Evolutionary conservation across 2,113 vertebrate genomes (phyloP).

Genomic region (Isichthys henryi): DNA sequence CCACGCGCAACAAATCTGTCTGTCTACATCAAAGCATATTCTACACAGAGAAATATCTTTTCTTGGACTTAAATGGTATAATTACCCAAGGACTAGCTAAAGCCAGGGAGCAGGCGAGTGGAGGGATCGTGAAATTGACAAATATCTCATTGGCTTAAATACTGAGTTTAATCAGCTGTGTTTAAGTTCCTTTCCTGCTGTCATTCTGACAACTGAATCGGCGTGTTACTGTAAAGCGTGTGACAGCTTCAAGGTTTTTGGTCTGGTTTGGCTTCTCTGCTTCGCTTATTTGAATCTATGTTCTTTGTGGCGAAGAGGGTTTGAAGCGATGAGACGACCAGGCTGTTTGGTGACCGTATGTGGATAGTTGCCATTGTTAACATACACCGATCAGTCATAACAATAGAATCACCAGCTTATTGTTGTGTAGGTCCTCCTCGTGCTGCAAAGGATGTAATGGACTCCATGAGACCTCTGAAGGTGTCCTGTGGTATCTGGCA

Average conservation of each 20-base stretch:
- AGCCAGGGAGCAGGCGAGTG: background rate
- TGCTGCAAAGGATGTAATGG: background rate
- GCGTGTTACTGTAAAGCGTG: background rate
- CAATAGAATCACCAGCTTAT: background rate
- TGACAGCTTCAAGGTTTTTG: background rate
- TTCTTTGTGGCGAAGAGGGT: background rate
- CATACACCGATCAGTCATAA: background rate
- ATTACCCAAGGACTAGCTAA: constrained; percentile 3
- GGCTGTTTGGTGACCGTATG: background rate
- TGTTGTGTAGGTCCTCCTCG: background rate
- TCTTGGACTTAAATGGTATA: background rate
- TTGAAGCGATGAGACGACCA: background rate
- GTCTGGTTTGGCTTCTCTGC: background rate
- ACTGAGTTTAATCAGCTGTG: background rate
- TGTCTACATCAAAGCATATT: background rate
- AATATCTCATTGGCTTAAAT: background rate
- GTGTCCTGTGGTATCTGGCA: background rate
- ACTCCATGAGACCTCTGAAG: background rate
- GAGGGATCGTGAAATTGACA: background rate
- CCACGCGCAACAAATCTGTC: background rate
- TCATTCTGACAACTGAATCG: background rate
- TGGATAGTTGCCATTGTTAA: background rate
- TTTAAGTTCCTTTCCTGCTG: background rate
- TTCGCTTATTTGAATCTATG: background rate
- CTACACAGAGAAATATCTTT: background rate